Conservation (phyloP, 1,140 invertebrate species). For the Scaptomyza montana region DNA sequence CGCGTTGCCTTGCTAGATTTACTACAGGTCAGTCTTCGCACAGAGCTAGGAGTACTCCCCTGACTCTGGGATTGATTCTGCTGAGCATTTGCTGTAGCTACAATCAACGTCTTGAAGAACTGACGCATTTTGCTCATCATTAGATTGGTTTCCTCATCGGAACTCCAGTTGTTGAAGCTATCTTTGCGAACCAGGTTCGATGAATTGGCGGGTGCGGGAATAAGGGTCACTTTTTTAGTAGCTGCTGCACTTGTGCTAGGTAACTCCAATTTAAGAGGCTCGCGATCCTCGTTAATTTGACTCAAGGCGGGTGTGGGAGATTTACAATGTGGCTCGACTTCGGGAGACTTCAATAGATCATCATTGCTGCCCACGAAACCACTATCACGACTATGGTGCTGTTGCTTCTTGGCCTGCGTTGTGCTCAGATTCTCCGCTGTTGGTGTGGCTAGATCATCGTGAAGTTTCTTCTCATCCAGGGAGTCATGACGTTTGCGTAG, state of each 20-base stretch:
- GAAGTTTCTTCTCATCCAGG: conserved; percentile 84
- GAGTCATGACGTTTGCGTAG: conserved; percentile 87
- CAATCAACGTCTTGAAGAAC: conserved; percentile 95
- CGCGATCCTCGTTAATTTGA: conserved; percentile 80
- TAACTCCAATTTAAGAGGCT: conserved; percentile 66
- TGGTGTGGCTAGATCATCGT: conserved; percentile 53
- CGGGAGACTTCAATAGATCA: conserved; percentile 89
- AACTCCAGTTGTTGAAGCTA: conserved; percentile 96
- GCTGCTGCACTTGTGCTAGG: conserved; percentile 56
- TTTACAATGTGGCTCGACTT: conserved; percentile 82
- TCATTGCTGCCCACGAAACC: conserved; percentile 95
- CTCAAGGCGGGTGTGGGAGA: conserved; percentile 67
- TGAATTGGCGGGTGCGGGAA: neutral
- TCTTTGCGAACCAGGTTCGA: conserved; percentile 88
- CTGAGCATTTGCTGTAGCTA: conserved; percentile 86
- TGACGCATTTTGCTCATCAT: conserved; percentile 98
- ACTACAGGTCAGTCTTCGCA: conserved; percentile 66
- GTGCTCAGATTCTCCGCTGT: conserved; percentile 32
- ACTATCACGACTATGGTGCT: conserved; percentile 90
- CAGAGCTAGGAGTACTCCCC: conserved; percentile 84
- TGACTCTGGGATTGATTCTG: conserved; percentile 50
- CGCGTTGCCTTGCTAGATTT: conserved; percentile 79
- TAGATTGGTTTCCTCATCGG: conserved; percentile 95
- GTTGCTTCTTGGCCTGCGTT: conserved; percentile 73
- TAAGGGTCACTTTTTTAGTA: neutral